Conservation (phyloP, 2,113 vertebrate genomes). For the Arizona elegans region DNA sequence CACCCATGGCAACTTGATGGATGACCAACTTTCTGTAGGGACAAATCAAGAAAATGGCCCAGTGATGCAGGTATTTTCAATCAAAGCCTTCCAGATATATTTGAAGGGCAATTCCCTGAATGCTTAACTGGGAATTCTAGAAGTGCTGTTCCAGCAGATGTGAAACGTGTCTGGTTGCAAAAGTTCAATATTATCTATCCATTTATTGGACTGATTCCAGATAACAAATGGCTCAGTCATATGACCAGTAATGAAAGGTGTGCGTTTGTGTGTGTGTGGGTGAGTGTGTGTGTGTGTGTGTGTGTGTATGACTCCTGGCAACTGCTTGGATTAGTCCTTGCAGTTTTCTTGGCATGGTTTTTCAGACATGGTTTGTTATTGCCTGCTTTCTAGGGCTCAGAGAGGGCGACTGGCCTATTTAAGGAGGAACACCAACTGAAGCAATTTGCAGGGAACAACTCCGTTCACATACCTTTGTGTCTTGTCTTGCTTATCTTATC, state of each 20-base stretch:
- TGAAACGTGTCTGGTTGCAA: neutral
- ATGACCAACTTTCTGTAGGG: neutral
- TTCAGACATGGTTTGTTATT: neutral
- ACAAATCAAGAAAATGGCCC: neutral
- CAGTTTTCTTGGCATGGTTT: neutral
- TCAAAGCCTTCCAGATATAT: no score
- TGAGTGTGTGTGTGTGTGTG: no score
- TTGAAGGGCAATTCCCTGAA: no score
- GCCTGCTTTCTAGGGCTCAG: no score
- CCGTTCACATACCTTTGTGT: no score
- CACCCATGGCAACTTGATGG: neutral
- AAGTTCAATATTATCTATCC: neutral
- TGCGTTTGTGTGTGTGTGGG: neutral
- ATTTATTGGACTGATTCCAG: neutral
- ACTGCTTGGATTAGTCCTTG: neutral
- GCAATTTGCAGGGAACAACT: no score
- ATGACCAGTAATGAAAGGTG: neutral
- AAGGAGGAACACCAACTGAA: no score
- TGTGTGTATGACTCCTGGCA: neutral
- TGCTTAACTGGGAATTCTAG: no score
- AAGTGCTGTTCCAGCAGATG: no score
- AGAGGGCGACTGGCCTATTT: no score
- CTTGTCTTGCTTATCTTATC: no score
- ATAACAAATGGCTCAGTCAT: neutral
- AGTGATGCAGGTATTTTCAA: no score